These are phyloP conservation scores for Phylloscopus trochiloides DNA, from an alignment of 2,113 vertebrate species.

Conservation along the genomic window DNA sequence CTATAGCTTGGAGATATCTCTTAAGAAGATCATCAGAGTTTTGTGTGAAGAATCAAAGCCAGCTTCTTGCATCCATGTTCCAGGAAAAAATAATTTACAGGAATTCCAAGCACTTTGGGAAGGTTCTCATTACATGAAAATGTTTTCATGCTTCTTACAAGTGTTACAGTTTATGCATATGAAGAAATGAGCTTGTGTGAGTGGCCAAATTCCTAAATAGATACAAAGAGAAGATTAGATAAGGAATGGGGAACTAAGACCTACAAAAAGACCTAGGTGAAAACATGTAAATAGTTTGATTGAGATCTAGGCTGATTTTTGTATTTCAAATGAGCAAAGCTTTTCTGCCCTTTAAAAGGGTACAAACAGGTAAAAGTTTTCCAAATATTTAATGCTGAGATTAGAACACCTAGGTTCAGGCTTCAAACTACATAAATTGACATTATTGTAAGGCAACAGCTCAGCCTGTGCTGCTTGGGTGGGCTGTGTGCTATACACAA, in stretches of 20 bases:
- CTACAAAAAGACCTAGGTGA: neutral
- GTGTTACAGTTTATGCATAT: neutral
- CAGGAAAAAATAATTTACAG: neutral
- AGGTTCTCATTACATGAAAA: neutral
- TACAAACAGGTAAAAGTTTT: neutral
- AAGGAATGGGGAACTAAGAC: neutral
- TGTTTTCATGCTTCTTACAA: neutral
- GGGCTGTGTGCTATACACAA: accelerated
- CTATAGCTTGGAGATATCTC: slow-evolving; percentile 42
- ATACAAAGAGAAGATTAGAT: neutral
- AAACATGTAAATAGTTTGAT: neutral
- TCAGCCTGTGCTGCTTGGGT: neutral
- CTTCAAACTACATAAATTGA: neutral
- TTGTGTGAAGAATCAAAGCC: neutral
- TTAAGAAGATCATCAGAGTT: slow-evolving; percentile 2
- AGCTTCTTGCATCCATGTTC: neutral
- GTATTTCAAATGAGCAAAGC: neutral
- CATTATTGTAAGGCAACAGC: neutral
- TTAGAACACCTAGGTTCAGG: neutral
- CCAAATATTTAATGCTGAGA: neutral
- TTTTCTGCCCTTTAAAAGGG: neutral
- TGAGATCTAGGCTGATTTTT: neutral
- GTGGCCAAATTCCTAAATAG: neutral
- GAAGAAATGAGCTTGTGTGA: neutral
- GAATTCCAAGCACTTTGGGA: neutral